Conservation (phyloP, 2,113 vertebrate genomes). For the Collichthys lucidus region DNA sequence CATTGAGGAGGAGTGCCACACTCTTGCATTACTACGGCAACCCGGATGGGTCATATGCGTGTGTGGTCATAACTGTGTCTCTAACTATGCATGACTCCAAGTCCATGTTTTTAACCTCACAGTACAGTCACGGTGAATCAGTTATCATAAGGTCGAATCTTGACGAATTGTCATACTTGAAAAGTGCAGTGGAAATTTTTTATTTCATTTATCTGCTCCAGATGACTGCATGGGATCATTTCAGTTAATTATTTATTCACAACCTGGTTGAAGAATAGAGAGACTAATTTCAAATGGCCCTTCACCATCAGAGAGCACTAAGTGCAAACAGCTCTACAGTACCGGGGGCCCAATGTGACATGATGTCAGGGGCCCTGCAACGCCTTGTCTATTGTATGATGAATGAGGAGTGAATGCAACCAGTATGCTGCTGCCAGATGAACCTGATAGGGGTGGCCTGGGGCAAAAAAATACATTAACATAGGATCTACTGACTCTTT, state of each 20-base stretch:
- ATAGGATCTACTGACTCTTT: too few species aligned
- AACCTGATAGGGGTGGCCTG: too few species aligned
- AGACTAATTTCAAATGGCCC: background rate
- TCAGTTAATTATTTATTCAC: background rate
- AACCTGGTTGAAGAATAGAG: background rate
- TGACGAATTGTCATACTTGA: slow-evolving; percentile 10
- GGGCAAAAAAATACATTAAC: background rate
- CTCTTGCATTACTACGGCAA: slow-evolving; percentile 82
- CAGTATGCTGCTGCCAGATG: background rate
- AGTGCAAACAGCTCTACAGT: background rate
- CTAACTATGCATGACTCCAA: too few species aligned
- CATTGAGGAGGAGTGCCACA: slow-evolving; percentile 83
- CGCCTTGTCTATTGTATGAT: background rate
- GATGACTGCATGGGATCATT: background rate
- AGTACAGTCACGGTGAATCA: slow-evolving; percentile 20
- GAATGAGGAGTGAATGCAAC: background rate
- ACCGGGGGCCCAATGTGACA: background rate
- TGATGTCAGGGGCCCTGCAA: background rate
- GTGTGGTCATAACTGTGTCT: slow-evolving; percentile 11
- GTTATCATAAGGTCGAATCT: slow-evolving; percentile 8
- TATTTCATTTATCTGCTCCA: background rate
- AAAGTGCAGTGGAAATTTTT: background rate
- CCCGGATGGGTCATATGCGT: slow-evolving; percentile 56
- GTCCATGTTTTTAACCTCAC: background rate
- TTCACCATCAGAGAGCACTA: background rate